Conservation (phyloP, 2,797 vertebrate species). For the Prionace glauca region DNA sequence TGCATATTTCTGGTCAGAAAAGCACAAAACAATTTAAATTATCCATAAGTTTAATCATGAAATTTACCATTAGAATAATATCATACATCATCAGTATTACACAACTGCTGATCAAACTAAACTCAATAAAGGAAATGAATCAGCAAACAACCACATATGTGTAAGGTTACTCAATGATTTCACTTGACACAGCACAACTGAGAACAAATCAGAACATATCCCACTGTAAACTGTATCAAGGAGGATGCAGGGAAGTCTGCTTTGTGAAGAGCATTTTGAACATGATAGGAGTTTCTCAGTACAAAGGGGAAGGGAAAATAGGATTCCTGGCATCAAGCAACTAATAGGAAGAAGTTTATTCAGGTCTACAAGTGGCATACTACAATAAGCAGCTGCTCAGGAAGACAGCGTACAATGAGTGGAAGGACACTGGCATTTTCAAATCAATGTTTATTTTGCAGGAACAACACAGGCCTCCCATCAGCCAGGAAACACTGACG, state of each 20-base stretch:
- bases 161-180: neutral
- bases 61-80: neutral
- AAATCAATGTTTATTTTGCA: neutral
- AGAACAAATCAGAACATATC: neutral
- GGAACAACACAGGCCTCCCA: neutral
- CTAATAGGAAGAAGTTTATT: neutral
- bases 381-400: neutral
- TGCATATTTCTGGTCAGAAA: neutral
- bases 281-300: neutral
- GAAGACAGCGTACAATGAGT: neutral
- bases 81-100: neutral
- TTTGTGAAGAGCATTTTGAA: neutral
- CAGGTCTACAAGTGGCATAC: neutral
- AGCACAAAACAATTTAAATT: neutral
- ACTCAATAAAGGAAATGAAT: neutral
- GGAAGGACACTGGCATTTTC: neutral
- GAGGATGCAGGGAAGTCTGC: neutral
- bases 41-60: neutral
- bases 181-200: neutral
- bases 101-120: neutral
- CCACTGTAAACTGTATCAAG: neutral
- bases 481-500: neutral
- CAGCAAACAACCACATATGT: neutral
- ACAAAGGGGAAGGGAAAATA: neutral
- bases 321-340: neutral